These are phyloP conservation scores for Drosophila yooni DNA, from an alignment of 2,888 invertebrate species.

Conservation along the genomic window DNA sequence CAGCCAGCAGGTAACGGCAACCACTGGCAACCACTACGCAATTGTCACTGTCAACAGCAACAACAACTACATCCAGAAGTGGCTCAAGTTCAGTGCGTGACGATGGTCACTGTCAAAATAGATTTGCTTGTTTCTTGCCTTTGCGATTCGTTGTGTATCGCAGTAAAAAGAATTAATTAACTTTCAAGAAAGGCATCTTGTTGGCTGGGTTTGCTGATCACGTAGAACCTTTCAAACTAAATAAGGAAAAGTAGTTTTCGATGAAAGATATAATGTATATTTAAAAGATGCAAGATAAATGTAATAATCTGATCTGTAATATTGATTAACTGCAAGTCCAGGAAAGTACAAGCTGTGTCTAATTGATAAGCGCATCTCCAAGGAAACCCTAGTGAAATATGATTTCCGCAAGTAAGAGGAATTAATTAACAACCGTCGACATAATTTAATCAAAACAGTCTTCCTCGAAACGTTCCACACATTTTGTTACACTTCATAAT, in stretches of 20 bases:
- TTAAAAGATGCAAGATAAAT: background rate
- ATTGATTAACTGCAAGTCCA: background rate
- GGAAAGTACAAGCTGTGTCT: background rate
- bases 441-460: background rate
- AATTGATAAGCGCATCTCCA: conserved; percentile 2
- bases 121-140: background rate
- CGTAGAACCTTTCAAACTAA: conserved; percentile 15
- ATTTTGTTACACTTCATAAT: background rate
- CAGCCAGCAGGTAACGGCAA: conserved; percentile 5
- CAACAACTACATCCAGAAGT: conserved; percentile 32
- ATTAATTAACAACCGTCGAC: background rate
- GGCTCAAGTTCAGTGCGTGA: conserved; percentile 73
- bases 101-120: conserved; percentile 47
- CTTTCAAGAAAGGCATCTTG: conserved; percentile 8
- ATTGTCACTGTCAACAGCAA: conserved; percentile 56
- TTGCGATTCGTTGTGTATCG: conserved; percentile 6
- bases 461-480: background rate
- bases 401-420: background rate
- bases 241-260: background rate
- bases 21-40: conserved; percentile 46
- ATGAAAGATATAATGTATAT: background rate
- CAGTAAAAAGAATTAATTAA: background rate
- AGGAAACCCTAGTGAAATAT: background rate
- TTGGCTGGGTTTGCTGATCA: conserved; percentile 21
- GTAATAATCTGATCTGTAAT: background rate